These are phyloP conservation scores for Microplitis mediator DNA, from an alignment of 1,140 invertebrate species.

Conservation along the genomic window DNA sequence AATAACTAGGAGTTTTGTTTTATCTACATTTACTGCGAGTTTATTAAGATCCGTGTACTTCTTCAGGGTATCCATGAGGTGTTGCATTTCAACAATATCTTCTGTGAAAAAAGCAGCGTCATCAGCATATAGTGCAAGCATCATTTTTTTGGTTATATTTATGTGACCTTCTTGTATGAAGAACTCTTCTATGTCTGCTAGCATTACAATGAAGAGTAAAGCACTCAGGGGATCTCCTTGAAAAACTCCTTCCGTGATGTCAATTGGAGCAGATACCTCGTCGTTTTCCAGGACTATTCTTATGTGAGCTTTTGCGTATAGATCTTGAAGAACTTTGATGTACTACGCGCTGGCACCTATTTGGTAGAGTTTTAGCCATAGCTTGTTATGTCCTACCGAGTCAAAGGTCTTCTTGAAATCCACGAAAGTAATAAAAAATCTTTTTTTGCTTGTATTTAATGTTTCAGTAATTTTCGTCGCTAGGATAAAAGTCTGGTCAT, in stretches of 20 bases:
- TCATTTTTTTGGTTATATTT: conserved; percentile 15
- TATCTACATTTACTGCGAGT: conserved; percentile 28
- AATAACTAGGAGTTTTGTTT: conserved; percentile 33
- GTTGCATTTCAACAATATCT: conserved; percentile 15
- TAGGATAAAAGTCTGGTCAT: no score
- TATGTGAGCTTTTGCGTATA: background rate
- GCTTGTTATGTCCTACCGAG: background rate
- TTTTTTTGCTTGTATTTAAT: no score
- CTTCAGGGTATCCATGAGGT: conserved; percentile 11
- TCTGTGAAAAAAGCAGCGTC: background rate
- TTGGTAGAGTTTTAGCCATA: background rate
- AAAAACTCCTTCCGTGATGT: conserved; percentile 33
- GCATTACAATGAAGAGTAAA: conserved; percentile 23
- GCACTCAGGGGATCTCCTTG: conserved; percentile 34
- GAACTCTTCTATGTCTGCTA: no score
- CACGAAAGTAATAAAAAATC: no score
- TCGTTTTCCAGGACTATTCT: background rate
- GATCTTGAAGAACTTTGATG: conserved; percentile 2
- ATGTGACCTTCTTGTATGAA: conserved; percentile 7
- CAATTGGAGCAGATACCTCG: background rate
- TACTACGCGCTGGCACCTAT: conserved; percentile 15
- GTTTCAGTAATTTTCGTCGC: no score
- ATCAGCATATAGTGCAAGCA: conserved; percentile 34
- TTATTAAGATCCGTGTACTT: conserved; percentile 26
- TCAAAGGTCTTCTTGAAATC: background rate